Percentiles rank a stretch among this genome's conserved stretches.
These are phyloP conservation scores for Dicrostonyx torquatus DNA, from an alignment of 2,797 vertebrate species.

Conservation along the genomic window DNA sequence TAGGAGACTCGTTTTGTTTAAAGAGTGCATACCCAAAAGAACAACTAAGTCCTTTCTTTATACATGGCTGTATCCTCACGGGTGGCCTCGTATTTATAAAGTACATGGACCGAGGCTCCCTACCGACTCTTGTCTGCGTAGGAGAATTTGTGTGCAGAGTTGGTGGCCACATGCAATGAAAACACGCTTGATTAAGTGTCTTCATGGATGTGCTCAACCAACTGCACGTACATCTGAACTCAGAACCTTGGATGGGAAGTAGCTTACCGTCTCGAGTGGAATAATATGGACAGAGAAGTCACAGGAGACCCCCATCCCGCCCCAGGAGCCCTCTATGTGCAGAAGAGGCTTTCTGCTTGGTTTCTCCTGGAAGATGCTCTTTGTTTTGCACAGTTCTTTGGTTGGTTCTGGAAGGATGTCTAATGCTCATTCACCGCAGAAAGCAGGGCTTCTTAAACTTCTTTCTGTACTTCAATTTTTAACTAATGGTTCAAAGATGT, in stretches of 20 bases:
- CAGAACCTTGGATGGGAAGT: background rate
- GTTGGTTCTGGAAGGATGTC: background rate
- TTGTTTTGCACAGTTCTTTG: background rate
- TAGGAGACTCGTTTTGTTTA: background rate
- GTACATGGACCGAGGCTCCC: background rate
- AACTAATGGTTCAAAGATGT: slow-evolving; percentile 74
- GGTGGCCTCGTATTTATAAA: slow-evolving; percentile 4
- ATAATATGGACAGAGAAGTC: background rate
- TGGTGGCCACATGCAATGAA: background rate
- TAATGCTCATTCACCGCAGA: slow-evolving; percentile 30
- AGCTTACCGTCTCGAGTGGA: background rate
- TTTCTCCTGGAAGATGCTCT: background rate
- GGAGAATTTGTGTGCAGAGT: slow-evolving; percentile 19
- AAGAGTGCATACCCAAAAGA: background rate
- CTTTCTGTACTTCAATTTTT: slow-evolving; percentile 68
- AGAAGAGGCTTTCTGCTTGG: fast-evolving
- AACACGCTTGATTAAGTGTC: background rate
- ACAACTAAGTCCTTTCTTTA: background rate
- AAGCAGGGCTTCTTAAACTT: slow-evolving; percentile 22
- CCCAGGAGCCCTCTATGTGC: fast-evolving
- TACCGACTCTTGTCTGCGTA: slow-evolving; percentile 15
- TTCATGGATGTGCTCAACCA: slow-evolving; percentile 4
- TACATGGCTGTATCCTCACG: background rate
- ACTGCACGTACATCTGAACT: background rate
- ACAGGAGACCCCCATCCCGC: background rate